Conservation (phyloP, 2,888 invertebrate species). For the Panorpa germanica region DNA sequence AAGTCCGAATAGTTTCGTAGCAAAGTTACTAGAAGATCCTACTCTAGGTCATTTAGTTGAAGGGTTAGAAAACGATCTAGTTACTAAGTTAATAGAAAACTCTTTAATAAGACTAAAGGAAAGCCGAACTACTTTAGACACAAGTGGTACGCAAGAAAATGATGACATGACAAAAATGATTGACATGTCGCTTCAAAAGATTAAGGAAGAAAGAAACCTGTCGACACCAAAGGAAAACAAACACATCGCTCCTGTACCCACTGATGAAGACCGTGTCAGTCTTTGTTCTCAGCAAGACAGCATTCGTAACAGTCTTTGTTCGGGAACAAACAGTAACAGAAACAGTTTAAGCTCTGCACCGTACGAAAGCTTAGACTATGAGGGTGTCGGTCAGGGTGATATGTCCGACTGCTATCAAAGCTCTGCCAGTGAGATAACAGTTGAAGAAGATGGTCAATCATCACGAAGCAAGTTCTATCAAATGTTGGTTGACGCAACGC, state of each 20-base stretch:
- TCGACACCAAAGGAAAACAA: conserved; percentile 11
- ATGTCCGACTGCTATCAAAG: conserved; percentile 57
- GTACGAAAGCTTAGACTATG: conserved; percentile 57
- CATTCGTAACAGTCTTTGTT: conserved; percentile 11
- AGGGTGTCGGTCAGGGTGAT: conserved; percentile 26
- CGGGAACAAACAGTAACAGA: conserved; percentile 25
- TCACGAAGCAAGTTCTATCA: conserved; percentile 55
- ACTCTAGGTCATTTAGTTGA: conserved; percentile 41
- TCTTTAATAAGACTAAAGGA: conserved; percentile 37
- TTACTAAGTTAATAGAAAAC: conserved; percentile 44
- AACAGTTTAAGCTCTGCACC: conserved; percentile 45
- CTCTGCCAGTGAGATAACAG: conserved; percentile 40
- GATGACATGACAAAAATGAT: conserved; percentile 25
- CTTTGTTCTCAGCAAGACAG: conserved; percentile 18
- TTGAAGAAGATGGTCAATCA: conserved; percentile 42
- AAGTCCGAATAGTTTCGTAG: conserved; percentile 29
- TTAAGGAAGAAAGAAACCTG: conserved; percentile 21
- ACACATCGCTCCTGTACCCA: conserved; percentile 24
- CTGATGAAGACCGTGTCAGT: too few species aligned
- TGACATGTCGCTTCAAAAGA: conserved; percentile 21
- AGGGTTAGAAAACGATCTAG: conserved; percentile 37
- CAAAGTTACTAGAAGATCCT: conserved; percentile 41
- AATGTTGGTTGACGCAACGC: conserved; percentile 47
- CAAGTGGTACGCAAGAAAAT: conserved; percentile 25
- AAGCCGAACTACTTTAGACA: conserved; percentile 19